Percentiles rank a stretch among this genome's conserved stretches.
Conservation (phyloP, 2,113 vertebrate genomes). For the Cavia aperea region DNA sequence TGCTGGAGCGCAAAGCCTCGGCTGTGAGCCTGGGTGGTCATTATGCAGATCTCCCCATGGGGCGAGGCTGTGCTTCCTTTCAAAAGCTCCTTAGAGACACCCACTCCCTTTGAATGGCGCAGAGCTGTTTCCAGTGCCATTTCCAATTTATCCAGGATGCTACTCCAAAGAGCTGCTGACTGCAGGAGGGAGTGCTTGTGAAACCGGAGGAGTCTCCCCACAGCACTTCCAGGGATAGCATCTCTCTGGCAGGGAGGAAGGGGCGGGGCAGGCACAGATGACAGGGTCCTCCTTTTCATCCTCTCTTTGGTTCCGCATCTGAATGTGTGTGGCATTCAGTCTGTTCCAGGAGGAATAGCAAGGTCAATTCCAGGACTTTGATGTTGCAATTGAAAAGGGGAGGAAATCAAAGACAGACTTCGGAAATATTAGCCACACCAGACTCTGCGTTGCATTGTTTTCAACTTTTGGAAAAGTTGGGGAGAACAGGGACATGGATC, state of each 20-base stretch:
- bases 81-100: not conserved
- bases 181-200: not conserved
- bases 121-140: not conserved
- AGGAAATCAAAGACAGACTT: slow-evolving; percentile 43
- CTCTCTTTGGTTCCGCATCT: not conserved
- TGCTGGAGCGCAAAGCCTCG: accelerated
- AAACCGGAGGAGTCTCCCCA: not conserved
- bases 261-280: not conserved
- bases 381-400: not conserved
- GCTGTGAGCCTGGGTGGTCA: slow-evolving; percentile 18
- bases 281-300: not conserved
- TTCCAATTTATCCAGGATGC: not conserved
- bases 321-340: not conserved
- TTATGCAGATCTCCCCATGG: not conserved
- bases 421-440: not conserved
- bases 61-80: not conserved
- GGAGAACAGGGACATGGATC: not conserved
- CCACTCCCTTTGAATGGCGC: not conserved
- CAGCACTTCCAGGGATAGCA: not conserved
- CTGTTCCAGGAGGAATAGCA: not conserved
- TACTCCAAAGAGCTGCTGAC: not conserved
- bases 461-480: slow-evolving; percentile 24
- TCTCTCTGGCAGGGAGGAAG: not conserved
- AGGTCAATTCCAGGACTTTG: slow-evolving; percentile 24
- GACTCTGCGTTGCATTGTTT: not conserved